Conservation (phyloP, 2,113 vertebrate genomes). For the Chascanopsetta lugubris region DNA sequence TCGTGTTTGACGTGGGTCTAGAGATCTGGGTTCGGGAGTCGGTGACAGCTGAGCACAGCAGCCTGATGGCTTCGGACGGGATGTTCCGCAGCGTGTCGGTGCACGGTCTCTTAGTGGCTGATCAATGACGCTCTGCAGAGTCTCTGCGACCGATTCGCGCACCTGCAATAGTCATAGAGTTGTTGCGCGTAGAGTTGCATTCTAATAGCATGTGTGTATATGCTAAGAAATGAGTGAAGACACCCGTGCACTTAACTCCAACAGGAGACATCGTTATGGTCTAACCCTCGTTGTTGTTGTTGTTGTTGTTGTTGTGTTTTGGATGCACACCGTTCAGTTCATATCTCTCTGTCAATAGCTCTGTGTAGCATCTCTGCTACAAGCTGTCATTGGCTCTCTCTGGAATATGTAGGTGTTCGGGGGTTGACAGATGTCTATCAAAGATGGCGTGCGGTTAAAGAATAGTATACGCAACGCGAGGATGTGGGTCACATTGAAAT, state of each 20-base stretch:
- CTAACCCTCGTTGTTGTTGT: neutral
- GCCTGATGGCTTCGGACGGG: neutral
- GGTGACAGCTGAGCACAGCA: slow-evolving; percentile 4
- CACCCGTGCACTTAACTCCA: neutral
- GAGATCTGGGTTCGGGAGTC: neutral
- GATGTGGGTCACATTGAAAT: neutral
- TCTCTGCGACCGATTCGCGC: too few relatives aligned
- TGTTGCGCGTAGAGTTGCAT: too few relatives aligned
- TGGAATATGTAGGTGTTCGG: neutral
- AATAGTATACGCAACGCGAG: neutral
- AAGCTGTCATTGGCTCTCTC: neutral
- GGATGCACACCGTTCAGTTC: neutral
- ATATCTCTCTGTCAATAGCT: neutral
- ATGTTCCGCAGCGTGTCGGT: neutral
- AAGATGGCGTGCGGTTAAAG: neutral
- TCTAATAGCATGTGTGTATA: too few relatives aligned
- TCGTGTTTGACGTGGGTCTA: neutral
- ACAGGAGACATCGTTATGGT: neutral
- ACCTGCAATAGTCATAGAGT: too few relatives aligned
- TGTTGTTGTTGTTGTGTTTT: neutral
- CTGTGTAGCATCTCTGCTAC: neutral
- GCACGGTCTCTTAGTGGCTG: neutral
- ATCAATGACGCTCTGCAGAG: neutral
- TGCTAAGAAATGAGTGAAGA: too few relatives aligned
- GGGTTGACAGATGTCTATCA: neutral